Conservation (phyloP, 1,140 invertebrate species). For the Pygmarrhopalites habei region DNA sequence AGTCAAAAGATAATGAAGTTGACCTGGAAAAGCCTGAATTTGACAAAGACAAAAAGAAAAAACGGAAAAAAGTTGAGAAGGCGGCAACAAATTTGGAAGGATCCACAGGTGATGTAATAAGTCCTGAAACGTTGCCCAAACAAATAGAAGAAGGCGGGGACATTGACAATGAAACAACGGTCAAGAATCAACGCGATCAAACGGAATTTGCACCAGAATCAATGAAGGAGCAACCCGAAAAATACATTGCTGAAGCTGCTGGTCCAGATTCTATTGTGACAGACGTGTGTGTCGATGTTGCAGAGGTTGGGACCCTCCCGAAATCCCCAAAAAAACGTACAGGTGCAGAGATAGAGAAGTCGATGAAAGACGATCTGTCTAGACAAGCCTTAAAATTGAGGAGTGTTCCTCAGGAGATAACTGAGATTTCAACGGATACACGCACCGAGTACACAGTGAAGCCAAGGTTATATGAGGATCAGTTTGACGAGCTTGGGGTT, state of each 20-base stretch:
- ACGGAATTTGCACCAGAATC: not conserved
- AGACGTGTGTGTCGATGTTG: no score
- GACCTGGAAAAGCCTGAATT: slow-evolving; percentile 1
- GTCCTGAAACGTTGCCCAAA: not conserved
- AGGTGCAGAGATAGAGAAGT: not conserved
- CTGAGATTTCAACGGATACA: not conserved
- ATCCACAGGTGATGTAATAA: not conserved
- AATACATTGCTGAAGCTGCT: not conserved
- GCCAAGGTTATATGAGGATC: not conserved
- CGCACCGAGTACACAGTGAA: not conserved
- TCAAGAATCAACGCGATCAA: not conserved
- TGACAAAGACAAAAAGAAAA: not conserved
- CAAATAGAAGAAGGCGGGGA: not conserved
- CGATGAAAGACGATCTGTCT: not conserved
- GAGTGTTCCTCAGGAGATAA: not conserved
- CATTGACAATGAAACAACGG: not conserved
- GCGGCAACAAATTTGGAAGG: not conserved
- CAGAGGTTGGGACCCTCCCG: no score
- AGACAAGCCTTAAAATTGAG: not conserved
- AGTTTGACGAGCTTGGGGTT: not conserved
- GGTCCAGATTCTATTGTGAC: no score
- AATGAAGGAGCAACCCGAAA: not conserved
- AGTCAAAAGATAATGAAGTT: not conserved
- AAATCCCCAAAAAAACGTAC: not conserved
- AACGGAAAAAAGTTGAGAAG: slow-evolving; percentile 4